Base-by-base conservation (phyloP, 2,888 invertebrate genomes). In the Pemphredon lugubris region DNA sequence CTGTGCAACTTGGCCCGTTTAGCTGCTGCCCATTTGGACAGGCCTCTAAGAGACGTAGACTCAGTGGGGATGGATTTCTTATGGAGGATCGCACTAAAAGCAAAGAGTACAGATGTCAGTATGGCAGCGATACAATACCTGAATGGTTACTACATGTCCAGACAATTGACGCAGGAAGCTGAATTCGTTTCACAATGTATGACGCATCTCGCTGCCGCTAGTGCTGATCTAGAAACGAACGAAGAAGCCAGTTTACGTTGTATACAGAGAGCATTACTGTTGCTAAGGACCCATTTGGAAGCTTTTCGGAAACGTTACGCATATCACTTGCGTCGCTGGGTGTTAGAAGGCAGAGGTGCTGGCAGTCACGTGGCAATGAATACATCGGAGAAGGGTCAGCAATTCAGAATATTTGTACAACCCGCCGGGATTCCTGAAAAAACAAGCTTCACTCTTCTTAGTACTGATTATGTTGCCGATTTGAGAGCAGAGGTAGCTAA, bases 141-240 rank as follows among this genome's bases (percentile, higher is more conserved):
- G 60, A 98, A 98, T 89, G 95, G 95, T 85, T 97, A 97, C 90
- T 98, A 98, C 90, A 97, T 98, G 93, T 96, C 96, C 5, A 95
- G 97, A 70, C 96, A 96, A 86, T 89, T 98, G 42, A 96, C 97
- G 78, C 94, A 96, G 82, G 98, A 98, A 90, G 95, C 96, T 67
- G 97, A 98, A 86, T 98, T 98, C 89, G 96, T 98, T 0, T 94
- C 96, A 40, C 95, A 97, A 78, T 98, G 98, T 88, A 98, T 98
- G 97, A 95, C 95, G 53, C 96, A 97, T 89, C 91, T 98, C 42
- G 94, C 95, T 30, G 95, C 95, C 40, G 96, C 97, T 0, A 95
- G 96, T 0, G 94, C 94, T 82, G 94, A 96, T 75, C 91, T 96
- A 1, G 90, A 75, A 83, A 91, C 83, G 2, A 87, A 84, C 51